phyloP scores from a whole-genome alignment of 2,113 vertebrate species.

The Lanius ludovicianus region DNA sequence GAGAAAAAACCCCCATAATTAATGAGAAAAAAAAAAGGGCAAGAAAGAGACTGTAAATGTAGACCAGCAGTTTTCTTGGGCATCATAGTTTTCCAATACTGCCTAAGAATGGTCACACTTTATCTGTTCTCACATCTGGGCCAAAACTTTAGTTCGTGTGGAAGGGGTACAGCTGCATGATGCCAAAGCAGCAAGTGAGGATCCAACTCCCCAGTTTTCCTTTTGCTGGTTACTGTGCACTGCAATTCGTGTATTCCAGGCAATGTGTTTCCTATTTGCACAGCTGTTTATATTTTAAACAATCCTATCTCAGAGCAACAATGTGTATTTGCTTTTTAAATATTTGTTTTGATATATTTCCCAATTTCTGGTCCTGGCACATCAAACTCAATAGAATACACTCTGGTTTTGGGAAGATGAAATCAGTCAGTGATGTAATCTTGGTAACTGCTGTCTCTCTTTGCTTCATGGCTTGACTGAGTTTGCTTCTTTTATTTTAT shows the following conservation, averaged over 20 bases:
- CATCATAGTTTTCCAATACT: background rate
- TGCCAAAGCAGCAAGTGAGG: conserved; percentile 1
- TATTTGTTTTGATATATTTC: conserved; percentile 79
- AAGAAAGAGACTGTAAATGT: background rate
- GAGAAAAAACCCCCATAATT: background rate
- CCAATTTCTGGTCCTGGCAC: conserved; percentile 75
- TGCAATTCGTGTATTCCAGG: conserved; percentile 61
- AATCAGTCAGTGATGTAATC: conserved; percentile 69
- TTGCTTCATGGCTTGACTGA: conserved; percentile 42
- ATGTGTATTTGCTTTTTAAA: conserved; percentile 71
- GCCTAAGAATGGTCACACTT: background rate
- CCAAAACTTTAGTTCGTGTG: background rate
- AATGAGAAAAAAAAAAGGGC: too few species aligned
- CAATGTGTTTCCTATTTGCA: conserved; percentile 79
- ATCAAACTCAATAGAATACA: conserved; percentile 74
- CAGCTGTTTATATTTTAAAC: conserved; percentile 76
- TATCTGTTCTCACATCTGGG: background rate
- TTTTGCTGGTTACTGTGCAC: conserved; percentile 48
- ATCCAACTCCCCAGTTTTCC: background rate
- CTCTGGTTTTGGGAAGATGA: conserved; percentile 60
- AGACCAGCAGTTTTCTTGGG: background rate
- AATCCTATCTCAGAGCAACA: conserved; percentile 74
- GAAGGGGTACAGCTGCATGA: background rate
- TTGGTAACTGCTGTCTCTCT: conserved; percentile 38
- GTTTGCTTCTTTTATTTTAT: conserved; percentile 60